These are phyloP conservation scores for Trichacis sp. DNA, from an alignment of 2,888 invertebrate genomes.

Conservation along the genomic window DNA sequence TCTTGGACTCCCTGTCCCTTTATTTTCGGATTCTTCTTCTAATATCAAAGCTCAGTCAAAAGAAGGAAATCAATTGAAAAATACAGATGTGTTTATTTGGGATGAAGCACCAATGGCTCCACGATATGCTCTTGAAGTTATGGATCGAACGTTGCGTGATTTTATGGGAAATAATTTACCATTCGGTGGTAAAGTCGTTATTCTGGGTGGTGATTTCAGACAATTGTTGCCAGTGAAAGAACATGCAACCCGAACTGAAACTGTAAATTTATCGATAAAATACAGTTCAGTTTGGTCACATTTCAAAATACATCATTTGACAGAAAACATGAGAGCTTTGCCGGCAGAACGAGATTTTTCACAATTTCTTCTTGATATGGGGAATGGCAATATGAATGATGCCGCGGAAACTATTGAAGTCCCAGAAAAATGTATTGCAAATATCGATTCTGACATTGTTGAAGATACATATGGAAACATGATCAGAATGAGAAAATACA, in stretches of 20 bases:
- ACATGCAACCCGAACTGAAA: conserved; percentile 23
- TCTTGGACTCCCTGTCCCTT: too few relatives aligned
- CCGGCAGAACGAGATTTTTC: conserved; percentile 19
- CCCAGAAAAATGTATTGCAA: conserved; percentile 22
- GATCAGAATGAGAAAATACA: conserved; percentile 4
- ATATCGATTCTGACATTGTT: conserved; percentile 23
- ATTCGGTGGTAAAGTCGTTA: conserved; percentile 26
- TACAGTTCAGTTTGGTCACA: conserved; percentile 9
- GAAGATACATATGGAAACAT: conserved; percentile 28
- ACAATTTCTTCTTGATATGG: conserved; percentile 27
- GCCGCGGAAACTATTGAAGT: conserved; percentile 19
- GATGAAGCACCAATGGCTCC: too few relatives aligned
- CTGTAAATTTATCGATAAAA: conserved; percentile 27
- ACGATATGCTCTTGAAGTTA: too few relatives aligned
- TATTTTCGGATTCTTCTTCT: too few relatives aligned
- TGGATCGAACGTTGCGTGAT: conserved; percentile 38
- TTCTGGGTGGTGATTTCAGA: too few relatives aligned
- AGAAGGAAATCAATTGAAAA: too few relatives aligned
- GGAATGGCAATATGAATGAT: conserved; percentile 30
- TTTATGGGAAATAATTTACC: too few relatives aligned
- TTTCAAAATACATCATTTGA: too few relatives aligned
- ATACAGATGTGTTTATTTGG: too few relatives aligned
- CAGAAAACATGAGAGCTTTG: too few relatives aligned
- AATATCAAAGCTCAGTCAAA: too few relatives aligned
- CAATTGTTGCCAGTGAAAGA: conserved; percentile 20